Base-by-base conservation (phyloP, 2,113 vertebrate species). In the Chelonoidis abingdonii region DNA sequence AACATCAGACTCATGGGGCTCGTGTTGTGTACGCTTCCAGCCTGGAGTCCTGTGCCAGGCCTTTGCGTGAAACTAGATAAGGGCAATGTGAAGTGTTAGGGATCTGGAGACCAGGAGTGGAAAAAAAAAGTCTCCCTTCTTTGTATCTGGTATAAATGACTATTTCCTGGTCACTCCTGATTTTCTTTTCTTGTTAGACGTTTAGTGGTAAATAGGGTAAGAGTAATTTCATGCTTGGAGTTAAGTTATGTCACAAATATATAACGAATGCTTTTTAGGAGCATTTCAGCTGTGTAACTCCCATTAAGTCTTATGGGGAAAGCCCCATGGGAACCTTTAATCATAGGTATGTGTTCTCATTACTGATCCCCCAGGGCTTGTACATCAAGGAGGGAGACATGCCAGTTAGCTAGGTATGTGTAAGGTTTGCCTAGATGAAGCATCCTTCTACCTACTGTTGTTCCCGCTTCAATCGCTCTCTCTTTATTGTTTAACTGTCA, bases 231-330 rank as follows among this genome's bases (percentile, higher is more conserved):
- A 78, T 6, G 22, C 79, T 5, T 69, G 41, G 65, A 93, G 27
- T 47, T 29, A 44, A 25, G 24, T 41, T 47, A 25, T 78, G 75
- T 41, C 47, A 24, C 41, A 16, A 47, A 47, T 29, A 79, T 62
- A 89, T 49, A 86, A 53, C 3, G 57, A 94, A 76, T 92, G 24
- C 44, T 91, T 94, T 94, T 83, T 52, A 78, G 62, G 88, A 94
- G 38, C 38, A 41, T 78, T 53, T 78, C 88, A 65, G 27, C 41
- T 90, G 69, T 62, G 59, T 69, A 3, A 29, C 38, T 81, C 84
- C 84, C 54, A 52, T 87, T 86, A 6, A 93, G 41, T 12, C 56
- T 76, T 49, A 31, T 85, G 84, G 65, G n/a, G 56, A 59, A 83
- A 93, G 12, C 47, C 78, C 62, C 83, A 57, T 22, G 78, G 88